phyloP scores from a whole-genome alignment of 2,113 vertebrate genomes.

The Zeus faber region DNA sequence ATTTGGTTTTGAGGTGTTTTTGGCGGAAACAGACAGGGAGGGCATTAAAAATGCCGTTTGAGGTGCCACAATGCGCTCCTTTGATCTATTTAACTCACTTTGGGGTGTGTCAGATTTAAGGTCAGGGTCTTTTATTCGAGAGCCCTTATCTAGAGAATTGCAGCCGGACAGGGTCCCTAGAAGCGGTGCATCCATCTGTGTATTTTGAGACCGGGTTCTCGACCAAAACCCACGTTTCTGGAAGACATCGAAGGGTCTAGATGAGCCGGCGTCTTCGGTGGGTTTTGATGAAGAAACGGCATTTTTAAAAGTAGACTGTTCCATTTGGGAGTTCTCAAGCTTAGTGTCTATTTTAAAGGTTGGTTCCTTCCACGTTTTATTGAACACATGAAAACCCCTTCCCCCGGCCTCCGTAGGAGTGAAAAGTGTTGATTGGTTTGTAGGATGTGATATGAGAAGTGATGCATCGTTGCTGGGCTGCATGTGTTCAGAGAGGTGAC shows the following conservation, averaged over 20 bases:
- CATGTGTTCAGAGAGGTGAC: slow-evolving; percentile 12
- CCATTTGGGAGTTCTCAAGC: slow-evolving; percentile 11
- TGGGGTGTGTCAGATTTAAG: slow-evolving; percentile 5
- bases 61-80: slow-evolving; percentile 19
- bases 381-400: slow-evolving; percentile 1
- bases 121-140: slow-evolving; percentile 38
- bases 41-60: slow-evolving; percentile 2
- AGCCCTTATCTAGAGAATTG: slow-evolving; percentile 36
- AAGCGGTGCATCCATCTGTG: slow-evolving; percentile 16
- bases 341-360: slow-evolving; percentile 2
- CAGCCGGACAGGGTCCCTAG: slow-evolving; percentile 23
- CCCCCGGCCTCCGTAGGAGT: slow-evolving; percentile 25
- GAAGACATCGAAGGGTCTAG: slow-evolving; percentile 15
- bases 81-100: slow-evolving; percentile 16
- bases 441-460: background rate
- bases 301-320: slow-evolving; percentile 4
- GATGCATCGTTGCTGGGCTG: slow-evolving; percentile 16
- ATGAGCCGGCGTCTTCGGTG: slow-evolving; percentile 8
- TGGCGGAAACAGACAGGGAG: background rate
- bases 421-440: slow-evolving; percentile 5
- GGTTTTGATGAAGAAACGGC: slow-evolving; percentile 7
- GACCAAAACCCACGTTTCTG: slow-evolving; percentile 27
- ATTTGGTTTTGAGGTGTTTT: slow-evolving; percentile 10
- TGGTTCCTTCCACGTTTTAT: slow-evolving; percentile 8
- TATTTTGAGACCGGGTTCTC: slow-evolving; percentile 14